Evolutionary conservation across 2,888 invertebrate genomes (phyloP).

Genomic region (Polietes domitor): DNA sequence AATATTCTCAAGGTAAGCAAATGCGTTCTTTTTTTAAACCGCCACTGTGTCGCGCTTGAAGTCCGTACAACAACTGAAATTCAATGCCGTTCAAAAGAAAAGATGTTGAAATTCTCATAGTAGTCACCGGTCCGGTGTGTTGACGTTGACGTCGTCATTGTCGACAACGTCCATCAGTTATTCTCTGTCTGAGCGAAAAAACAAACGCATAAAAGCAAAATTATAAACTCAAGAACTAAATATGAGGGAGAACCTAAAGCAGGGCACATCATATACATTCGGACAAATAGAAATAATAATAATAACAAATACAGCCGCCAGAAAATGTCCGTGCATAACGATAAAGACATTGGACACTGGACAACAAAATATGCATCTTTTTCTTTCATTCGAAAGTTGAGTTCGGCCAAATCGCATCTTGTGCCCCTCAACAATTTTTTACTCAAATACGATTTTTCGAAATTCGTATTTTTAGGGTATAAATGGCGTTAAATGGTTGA

Average conservation of each 20-base stretch:
- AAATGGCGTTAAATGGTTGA: too few species aligned
- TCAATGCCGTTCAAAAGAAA: conserved; percentile 50
- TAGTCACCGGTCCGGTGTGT: background rate
- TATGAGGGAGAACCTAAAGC: conserved; percentile 43
- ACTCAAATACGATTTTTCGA: too few species aligned
- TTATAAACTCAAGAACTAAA: conserved; percentile 55
- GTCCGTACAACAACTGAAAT: conserved; percentile 74
- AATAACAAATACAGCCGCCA: background rate
- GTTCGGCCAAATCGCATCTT: too few species aligned
- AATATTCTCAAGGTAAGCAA: conserved; percentile 10
- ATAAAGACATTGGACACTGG: too few species aligned
- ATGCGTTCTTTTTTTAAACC: conserved; percentile 5
- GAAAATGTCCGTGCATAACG: too few species aligned
- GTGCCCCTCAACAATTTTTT: too few species aligned
- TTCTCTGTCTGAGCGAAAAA: background rate
- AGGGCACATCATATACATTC: conserved; percentile 17
- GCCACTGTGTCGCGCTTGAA: conserved; percentile 70
- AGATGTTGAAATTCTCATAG: conserved; percentile 36
- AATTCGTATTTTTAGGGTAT: too few species aligned
- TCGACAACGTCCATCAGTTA: conserved; percentile 4
- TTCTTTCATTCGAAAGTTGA: too few species aligned
- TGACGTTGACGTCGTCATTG: conserved; percentile 7
- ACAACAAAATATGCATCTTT: too few species aligned
- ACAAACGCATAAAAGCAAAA: conserved; percentile 46
- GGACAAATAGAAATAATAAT: background rate